These are phyloP conservation scores for Myotis myotis DNA, from an alignment of 2,797 vertebrate species.

Conservation along the genomic window DNA sequence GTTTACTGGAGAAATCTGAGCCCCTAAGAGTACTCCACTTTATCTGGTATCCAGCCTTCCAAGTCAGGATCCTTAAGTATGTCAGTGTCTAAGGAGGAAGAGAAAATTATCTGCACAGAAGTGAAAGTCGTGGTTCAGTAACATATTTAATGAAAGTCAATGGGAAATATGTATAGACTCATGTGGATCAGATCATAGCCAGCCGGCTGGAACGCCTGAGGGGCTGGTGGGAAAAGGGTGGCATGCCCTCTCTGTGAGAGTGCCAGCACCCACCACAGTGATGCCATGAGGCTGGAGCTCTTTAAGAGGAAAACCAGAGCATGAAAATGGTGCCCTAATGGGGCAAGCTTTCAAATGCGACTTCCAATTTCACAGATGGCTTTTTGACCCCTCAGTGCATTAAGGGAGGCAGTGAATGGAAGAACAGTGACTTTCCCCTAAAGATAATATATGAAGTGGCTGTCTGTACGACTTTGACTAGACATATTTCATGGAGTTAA, in stretches of 20 bases:
- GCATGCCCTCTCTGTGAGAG: neutral
- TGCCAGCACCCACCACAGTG: neutral
- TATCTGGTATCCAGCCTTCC: slow-evolving; percentile 61
- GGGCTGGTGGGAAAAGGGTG: neutral
- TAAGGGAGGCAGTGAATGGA: slow-evolving; percentile 53
- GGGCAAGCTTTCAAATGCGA: slow-evolving; percentile 48
- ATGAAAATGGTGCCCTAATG: slow-evolving; percentile 35
- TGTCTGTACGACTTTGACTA: slow-evolving; percentile 8
- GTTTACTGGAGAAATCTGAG: slow-evolving; percentile 54
- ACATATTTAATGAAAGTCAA: slow-evolving; percentile 61
- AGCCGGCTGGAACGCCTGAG: neutral
- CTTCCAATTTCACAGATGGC: slow-evolving; percentile 66
- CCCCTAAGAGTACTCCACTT: slow-evolving; percentile 27
- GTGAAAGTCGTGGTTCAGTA: slow-evolving; percentile 53
- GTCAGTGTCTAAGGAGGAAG: slow-evolving; percentile 40
- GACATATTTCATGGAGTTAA: slow-evolving; percentile 48
- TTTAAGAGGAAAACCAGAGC: slow-evolving; percentile 12
- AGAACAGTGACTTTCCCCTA: slow-evolving; percentile 26
- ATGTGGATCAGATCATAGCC: neutral
- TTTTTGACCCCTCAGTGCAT: slow-evolving; percentile 61
- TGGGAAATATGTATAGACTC: slow-evolving; percentile 4
- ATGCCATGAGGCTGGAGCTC: neutral
- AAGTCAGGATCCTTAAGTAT: slow-evolving; percentile 60
- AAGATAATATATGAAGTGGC: slow-evolving; percentile 57
- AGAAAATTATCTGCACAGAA: slow-evolving; percentile 57